phyloP scores from a whole-genome alignment of 2,113 vertebrate genomes.

The Eurypyga helias region DNA sequence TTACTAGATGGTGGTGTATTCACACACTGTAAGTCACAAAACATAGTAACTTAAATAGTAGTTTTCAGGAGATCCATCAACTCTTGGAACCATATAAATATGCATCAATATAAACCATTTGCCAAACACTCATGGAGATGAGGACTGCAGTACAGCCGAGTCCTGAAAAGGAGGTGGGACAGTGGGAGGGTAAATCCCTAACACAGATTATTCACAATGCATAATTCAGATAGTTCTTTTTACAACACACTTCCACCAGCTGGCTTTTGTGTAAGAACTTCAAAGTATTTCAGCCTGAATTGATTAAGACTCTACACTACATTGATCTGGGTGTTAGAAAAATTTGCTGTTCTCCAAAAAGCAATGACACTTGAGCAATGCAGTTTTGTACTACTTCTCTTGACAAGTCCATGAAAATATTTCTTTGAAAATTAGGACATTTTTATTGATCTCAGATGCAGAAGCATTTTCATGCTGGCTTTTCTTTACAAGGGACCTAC shows the following conservation, averaged over 20 bases:
- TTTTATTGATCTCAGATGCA: slow-evolving; percentile 53
- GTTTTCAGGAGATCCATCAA: neutral
- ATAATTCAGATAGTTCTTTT: slow-evolving; percentile 48
- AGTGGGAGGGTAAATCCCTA: neutral
- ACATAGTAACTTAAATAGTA: neutral
- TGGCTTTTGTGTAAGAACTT: slow-evolving; percentile 65
- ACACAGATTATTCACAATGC: slow-evolving; percentile 18
- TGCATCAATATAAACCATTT: neutral
- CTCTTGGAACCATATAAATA: neutral
- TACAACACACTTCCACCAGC: slow-evolving; percentile 41
- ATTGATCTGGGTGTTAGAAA: slow-evolving; percentile 60
- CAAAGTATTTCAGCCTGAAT: slow-evolving; percentile 66
- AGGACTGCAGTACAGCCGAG: slow-evolving; percentile 2
- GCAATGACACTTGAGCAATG: slow-evolving; percentile 53
- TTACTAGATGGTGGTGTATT: neutral
- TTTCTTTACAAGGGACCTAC: slow-evolving; percentile 12
- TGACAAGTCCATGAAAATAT: slow-evolving; percentile 13
- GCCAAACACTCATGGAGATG: neutral
- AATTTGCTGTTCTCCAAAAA: slow-evolving; percentile 57
- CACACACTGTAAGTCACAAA: neutral
- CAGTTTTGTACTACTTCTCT: slow-evolving; percentile 15
- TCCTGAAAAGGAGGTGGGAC: slow-evolving; percentile 19
- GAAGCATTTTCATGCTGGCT: slow-evolving; percentile 21
- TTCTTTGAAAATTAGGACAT: neutral
- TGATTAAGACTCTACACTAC: slow-evolving; percentile 60